Evolutionary conservation across 2,888 invertebrate species (phyloP), one percentile per base, ranked within the genome.

Genomic region (Allophyes oxyacanthae): DNA sequence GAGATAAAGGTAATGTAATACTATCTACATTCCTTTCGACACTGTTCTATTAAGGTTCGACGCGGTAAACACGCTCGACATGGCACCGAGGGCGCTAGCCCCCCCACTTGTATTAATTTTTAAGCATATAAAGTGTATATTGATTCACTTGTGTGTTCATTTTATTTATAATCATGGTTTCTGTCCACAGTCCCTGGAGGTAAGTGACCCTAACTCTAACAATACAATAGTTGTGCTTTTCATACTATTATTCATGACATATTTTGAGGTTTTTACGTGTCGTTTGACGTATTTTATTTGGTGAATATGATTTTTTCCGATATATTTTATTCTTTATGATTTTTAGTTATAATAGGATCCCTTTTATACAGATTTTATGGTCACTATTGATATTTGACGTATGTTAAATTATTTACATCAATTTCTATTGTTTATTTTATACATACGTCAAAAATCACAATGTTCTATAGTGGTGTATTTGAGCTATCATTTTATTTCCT

Each of bases 61-160:
- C 70, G 75, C 76, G 75, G 64, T 73, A 72, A 57, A 65, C 64
- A 61, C 76, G 71, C 72, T 65, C 75, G 77, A 73, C 66, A 76
- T 83, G 85, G 85, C 85, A 82, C 77, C 76, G 82, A 79, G 88
- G 88, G 75, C 68, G 57, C 46, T 32, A 30, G 57, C 70, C 67
- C 70, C 62, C 81, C 85, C 82, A 79, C 83, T 88, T 94, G 92
- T 94, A 93, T 87, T 91, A 90, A 87, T 88, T 83, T 88, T 89
- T 93, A 93, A 90, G 92, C 69, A 93, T 90, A 94, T 94, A 94
- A 94, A 94, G 91, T 93, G 93, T 93, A 92, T 93, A 92, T 93
- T 94, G 85, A 92, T 92, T 91, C 89, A 92, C 82, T 81, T 79
- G 84, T 86, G 91, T 92, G 92, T 92, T 90, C 89, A 91, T 93